Percentiles rank a stretch among this genome's conserved stretches.
These are phyloP conservation scores for Azemiops feae DNA, from an alignment of 2,113 vertebrate genomes.

Conservation along the genomic window DNA sequence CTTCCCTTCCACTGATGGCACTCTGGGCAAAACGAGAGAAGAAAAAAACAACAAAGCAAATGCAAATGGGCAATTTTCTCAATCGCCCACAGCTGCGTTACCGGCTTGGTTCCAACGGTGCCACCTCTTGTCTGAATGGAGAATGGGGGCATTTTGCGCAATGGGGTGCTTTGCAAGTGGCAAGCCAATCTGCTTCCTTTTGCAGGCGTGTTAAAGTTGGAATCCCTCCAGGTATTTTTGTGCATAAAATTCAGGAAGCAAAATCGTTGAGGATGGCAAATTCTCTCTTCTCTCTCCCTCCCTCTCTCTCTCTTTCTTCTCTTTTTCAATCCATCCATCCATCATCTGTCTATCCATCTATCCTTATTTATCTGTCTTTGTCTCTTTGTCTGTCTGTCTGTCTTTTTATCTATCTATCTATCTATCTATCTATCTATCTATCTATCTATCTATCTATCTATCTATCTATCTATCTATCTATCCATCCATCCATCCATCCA, in stretches of 20 bases:
- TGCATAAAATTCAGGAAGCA: not conserved
- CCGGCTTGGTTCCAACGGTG: not conserved
- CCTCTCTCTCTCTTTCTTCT: too few relatives aligned
- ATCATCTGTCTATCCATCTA: too few relatives aligned
- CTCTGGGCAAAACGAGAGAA: not conserved
- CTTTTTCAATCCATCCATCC: too few relatives aligned
- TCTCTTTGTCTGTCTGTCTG: too few relatives aligned
- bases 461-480: too few relatives aligned
- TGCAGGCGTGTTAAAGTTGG: not conserved
- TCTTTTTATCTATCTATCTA: too few relatives aligned
- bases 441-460: too few relatives aligned
- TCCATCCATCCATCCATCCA: too few relatives aligned
- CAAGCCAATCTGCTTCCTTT: not conserved
- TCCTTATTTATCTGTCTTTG: too few relatives aligned
- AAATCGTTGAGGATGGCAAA: rapidly evolving
- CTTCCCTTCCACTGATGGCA: conserved; percentile 40
- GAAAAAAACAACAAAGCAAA: not conserved
- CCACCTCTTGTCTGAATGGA: not conserved
- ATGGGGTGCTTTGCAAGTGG: not conserved
- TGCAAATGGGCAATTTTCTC: conserved; percentile 7
- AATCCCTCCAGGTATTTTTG: not conserved
- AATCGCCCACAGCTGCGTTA: conserved; percentile 6
- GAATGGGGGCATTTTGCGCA: not conserved
- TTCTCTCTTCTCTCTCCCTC: too few relatives aligned
- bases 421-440: too few relatives aligned